Evolutionary conservation across 2,797 vertebrate genomes (phyloP).

Genomic region (Coracias cyanogaster): DNA sequence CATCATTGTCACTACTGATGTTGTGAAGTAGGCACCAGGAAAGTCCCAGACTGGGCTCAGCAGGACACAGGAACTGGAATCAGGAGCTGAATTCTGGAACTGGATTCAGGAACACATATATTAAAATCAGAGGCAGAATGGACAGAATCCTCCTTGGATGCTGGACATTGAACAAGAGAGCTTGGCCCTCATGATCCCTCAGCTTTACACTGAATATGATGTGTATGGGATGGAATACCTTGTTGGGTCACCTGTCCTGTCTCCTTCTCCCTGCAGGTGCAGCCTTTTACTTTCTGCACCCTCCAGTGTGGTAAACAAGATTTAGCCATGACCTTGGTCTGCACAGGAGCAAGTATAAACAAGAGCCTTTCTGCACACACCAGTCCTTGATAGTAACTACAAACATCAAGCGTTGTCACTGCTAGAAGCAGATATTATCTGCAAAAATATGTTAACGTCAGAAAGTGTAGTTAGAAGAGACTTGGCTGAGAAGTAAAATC

Average conservation of each 20-base stretch:
- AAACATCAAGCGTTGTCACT: neutral
- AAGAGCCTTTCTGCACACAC: too few relatives aligned
- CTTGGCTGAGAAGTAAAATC: neutral
- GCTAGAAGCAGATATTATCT: neutral
- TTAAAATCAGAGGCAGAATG: neutral
- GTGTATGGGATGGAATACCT: neutral
- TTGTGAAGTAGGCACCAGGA: neutral
- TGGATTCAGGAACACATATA: neutral
- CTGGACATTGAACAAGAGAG: neutral
- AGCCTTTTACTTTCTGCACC: neutral
- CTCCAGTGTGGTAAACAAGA: neutral
- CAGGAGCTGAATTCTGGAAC: neutral
- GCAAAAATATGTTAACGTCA: too few relatives aligned
- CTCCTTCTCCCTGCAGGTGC: neutral
- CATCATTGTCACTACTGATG: neutral
- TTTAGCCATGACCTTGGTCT: neutral
- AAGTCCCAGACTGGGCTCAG: neutral
- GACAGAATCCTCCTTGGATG: neutral
- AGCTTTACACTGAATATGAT: neutral
- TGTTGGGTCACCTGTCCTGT: neutral
- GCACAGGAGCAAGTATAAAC: neutral
- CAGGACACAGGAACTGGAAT: neutral
- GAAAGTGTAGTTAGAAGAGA: neutral
- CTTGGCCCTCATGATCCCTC: neutral
- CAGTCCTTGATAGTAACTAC: neutral